Base-by-base conservation (phyloP, 2,797 vertebrate species). In the Falco columbarius region DNA sequence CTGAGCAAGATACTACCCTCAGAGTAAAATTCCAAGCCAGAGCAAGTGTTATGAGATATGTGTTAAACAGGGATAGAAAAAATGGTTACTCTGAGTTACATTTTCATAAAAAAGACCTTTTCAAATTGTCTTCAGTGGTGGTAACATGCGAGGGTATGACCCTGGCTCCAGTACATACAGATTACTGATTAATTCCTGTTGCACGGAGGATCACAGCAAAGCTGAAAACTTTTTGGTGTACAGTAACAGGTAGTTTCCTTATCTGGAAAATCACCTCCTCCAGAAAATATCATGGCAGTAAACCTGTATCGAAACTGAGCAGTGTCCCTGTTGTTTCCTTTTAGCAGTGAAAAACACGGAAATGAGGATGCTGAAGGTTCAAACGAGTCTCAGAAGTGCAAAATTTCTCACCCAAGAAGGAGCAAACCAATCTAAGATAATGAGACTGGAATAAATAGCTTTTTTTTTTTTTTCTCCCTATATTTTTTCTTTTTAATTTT, bases 381-480 rank as follows among this genome's bases (percentile, higher is more conserved):
- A 81, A 42, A 59, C 1, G 3, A 84, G 20, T 32, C 66, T 86
- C 65, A 90, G 65, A 92, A 84, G 29, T 71, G 56, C 52, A 81
- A 86, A 83, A 44, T 52, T 84, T 89, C 44, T 88, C 49, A 83
- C 14, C 38, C 17, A 71, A 71, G 34, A 52, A 90, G 34, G 59
- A 70, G 17, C 27, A 80, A 88, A 68, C 5, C 12, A 51, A 56
- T 77, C 90, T 80, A 59, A 59, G 55, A 51, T 80, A 88, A 63
- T 49, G 40, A 83, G 22, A 63, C 7, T 36, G 12, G n/a, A 91
- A 93, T 34, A 89, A 91, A 93, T 34, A 89, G 13, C 6, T 76
- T 51, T 55, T 29, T 3, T 12, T 3, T 6, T 9, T 29, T 13
- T 24, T 14, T 24, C 6, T 5, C 7, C 1, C 8, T 17, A 10